Evolutionary conservation across 2,888 invertebrate genomes (phyloP).

Genomic region (Chloroclysta siterata): DNA sequence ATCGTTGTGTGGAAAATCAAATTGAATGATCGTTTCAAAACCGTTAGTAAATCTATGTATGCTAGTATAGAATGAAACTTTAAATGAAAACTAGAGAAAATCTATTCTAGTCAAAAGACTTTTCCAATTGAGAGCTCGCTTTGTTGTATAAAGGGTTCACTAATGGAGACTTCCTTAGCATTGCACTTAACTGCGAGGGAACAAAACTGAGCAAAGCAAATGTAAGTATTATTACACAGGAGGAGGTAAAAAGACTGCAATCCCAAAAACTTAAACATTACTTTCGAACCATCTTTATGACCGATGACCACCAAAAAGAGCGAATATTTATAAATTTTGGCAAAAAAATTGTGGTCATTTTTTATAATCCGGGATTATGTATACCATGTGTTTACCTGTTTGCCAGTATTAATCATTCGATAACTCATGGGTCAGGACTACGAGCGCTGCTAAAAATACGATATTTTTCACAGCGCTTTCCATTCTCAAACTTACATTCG

Average conservation of each 20-base stretch:
- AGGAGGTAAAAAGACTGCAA: too few relatives aligned
- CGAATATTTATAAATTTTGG: too few relatives aligned
- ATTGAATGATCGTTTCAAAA: not conserved
- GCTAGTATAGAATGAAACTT: conserved; percentile 7
- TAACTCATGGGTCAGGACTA: too few relatives aligned
- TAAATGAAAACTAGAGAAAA: conserved; percentile 10
- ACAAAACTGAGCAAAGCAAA: conserved; percentile 6
- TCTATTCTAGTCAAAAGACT: conserved; percentile 21
- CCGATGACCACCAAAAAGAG: too few relatives aligned
- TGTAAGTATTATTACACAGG: not conserved
- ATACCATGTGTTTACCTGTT: too few relatives aligned
- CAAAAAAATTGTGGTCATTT: too few relatives aligned
- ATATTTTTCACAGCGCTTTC: too few relatives aligned
- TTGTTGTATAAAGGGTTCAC: conserved; percentile 14
- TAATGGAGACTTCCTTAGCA: conserved; percentile 18
- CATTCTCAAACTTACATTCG: too few relatives aligned
- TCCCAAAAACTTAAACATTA: not conserved
- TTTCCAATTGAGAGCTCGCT: conserved; percentile 19
- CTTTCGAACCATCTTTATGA: not conserved
- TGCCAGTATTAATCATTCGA: too few relatives aligned
- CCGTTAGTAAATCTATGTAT: not conserved
- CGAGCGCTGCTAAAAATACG: too few relatives aligned
- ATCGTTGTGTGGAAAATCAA: too few relatives aligned
- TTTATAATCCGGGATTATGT: too few relatives aligned
- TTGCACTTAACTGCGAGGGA: conserved; percentile 12